Evolutionary conservation across 1,140 invertebrate genomes (phyloP), one percentile per base, ranked within the genome.

Genomic region (Drosophila eugracilis): DNA sequence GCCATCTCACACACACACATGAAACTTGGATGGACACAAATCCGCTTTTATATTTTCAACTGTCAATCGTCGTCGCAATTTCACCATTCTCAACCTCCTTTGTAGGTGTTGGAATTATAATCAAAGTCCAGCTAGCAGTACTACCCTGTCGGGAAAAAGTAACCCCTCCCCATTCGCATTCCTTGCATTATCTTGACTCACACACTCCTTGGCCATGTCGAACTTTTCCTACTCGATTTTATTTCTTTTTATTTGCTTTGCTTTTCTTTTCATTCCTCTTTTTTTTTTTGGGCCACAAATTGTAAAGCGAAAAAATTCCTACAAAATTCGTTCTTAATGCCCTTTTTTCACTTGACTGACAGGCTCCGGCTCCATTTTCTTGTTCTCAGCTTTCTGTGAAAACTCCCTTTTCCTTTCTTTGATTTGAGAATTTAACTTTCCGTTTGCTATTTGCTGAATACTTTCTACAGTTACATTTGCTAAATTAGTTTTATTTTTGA

Each of bases 21-120:
- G 49, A 41, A 37, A 76, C 59, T 58, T 53, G 58, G 54, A 77
- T 42, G 70, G 79, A 86, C 80, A 85, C 81, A 85, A 85, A 85
- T 85, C 81, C 81, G 81, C 81, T 85, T 86, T 85, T 85, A 85
- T 85, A 85, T 85, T 85, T 85, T 85, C 81, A 86, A 85, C 81
- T 85, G 81, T 85, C 81, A 85, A 85, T 85, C 80, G 80, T 81
- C 67, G 66, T 70, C 62, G 73, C 76, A 75, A 85, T 80, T 85
- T 69, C 72, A 32, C 41, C 41, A 3, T 24, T 21, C 12, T 24
- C 30, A 28, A 10, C 42, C 65, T 55, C 60, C 32, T 60, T 62
- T 63, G 72, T 85, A 85, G 81, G 81, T 85, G 81, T 85, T 77
- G 80, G 80, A 85, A 86, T 85, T 85, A 85, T 85, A 85, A 86